Evolutionary conservation across 2,888 invertebrate species (phyloP).

Genomic region (Ophion slaviceki): DNA sequence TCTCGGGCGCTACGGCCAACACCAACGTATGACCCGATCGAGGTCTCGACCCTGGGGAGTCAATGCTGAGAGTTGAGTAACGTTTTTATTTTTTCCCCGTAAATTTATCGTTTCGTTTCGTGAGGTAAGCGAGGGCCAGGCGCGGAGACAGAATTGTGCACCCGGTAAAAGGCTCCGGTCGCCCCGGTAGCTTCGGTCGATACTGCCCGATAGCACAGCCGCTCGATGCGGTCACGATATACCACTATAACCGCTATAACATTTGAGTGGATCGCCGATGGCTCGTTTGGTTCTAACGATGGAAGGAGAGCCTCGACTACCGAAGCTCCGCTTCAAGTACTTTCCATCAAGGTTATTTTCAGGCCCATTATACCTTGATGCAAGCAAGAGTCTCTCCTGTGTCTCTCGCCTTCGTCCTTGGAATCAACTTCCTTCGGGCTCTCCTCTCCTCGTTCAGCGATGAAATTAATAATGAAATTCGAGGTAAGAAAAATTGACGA

Average conservation of each 20-base stretch:
- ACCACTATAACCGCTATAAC: slow-evolving; percentile 57
- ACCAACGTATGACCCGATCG: background rate
- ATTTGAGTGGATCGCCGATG: slow-evolving; percentile 65
- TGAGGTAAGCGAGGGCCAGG: slow-evolving; percentile 4
- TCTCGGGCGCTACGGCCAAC: slow-evolving; percentile 23
- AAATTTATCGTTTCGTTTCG: slow-evolving; percentile 51
- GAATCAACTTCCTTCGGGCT: slow-evolving; percentile 34
- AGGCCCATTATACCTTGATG: slow-evolving; percentile 49
- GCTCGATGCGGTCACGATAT: slow-evolving; percentile 58
- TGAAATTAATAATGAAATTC: slow-evolving; percentile 28
- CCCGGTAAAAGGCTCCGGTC: slow-evolving; percentile 57
- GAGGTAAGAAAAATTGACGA: background rate
- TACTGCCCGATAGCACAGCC: slow-evolving; percentile 56
- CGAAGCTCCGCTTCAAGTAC: slow-evolving; percentile 43
- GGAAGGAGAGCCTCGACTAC: slow-evolving; percentile 31
- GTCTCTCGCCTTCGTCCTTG: slow-evolving; percentile 31
- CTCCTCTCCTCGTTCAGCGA: slow-evolving; percentile 9
- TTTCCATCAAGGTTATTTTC: slow-evolving; percentile 62
- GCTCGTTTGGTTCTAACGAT: slow-evolving; percentile 64
- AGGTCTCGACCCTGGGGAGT: slow-evolving; percentile 30
- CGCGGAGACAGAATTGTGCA: slow-evolving; percentile 45
- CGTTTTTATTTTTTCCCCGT: slow-evolving; percentile 40
- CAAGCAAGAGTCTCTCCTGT: slow-evolving; percentile 28
- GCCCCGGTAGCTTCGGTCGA: slow-evolving; percentile 61
- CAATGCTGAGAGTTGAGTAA: slow-evolving; percentile 29